Conservation (phyloP, 2,888 invertebrate species). For the Ecdyonurus torrentis region DNA sequence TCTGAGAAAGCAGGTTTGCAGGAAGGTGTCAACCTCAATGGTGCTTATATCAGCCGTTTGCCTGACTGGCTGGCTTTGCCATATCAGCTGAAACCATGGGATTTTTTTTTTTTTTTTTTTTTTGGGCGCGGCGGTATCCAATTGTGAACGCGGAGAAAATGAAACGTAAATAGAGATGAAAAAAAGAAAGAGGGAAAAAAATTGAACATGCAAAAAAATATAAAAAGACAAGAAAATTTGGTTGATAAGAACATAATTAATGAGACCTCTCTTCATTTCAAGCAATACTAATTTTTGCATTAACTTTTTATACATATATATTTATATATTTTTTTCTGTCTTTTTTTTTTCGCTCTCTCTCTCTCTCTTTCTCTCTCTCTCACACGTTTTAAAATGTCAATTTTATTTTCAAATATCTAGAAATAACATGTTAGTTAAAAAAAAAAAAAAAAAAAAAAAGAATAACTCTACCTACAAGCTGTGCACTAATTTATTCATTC, state of each 20-base stretch:
- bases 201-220: background rate
- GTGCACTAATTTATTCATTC: no score
- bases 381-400: no score
- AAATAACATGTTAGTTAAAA: no score
- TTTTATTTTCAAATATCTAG: no score
- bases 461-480: no score
- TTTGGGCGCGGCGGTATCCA: background rate
- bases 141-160: background rate
- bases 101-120: background rate
- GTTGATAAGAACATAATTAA: slow-evolving; percentile 1
- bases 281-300: no score
- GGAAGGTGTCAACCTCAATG: background rate
- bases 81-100: no score
- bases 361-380: no score
- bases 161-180: background rate
- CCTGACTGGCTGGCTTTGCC: background rate
- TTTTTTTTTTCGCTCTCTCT: no score
- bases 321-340: no score
- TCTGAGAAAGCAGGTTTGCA: background rate
- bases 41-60: background rate
- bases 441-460: no score
- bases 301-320: no score
- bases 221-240: background rate
- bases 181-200: background rate
- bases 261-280: background rate